These are phyloP conservation scores for Gymnoscelis rufifasciata DNA, from an alignment of 2,888 invertebrate species.

Conservation along the genomic window DNA sequence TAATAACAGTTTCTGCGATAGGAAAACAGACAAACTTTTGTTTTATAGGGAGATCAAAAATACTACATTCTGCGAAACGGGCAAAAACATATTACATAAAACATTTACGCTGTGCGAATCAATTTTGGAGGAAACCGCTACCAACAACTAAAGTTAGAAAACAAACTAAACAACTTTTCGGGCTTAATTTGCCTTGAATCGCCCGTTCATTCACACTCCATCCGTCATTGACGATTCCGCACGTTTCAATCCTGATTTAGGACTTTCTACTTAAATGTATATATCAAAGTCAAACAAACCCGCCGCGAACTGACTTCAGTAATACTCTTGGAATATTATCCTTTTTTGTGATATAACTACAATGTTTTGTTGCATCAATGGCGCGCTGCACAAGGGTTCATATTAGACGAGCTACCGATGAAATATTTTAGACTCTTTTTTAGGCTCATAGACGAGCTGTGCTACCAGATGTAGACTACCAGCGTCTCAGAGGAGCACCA, in stretches of 20 bases:
- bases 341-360: too few species aligned
- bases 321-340: too few species aligned
- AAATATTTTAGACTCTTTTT: too few species aligned
- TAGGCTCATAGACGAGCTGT: too few species aligned
- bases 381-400: too few species aligned
- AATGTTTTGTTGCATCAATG: too few species aligned
- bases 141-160: slow-evolving; percentile 14
- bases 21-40: slow-evolving; percentile 29
- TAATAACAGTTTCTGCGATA: slow-evolving; percentile 25
- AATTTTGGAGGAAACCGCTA: slow-evolving; percentile 6
- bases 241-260: slow-evolving; percentile 1
- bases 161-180: slow-evolving; percentile 18
- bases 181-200: slow-evolving; percentile 19
- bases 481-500: too few species aligned
- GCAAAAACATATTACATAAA: slow-evolving; percentile 29
- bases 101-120: slow-evolving; percentile 16
- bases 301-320: too few species aligned
- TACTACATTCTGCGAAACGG: slow-evolving; percentile 26
- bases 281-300: neutral
- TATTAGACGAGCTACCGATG: too few species aligned
- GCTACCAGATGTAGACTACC: too few species aligned
- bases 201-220: slow-evolving; percentile 7
- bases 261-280: neutral
- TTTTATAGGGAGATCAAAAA: slow-evolving; percentile 29
- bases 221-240: slow-evolving; percentile 1